Percentiles rank a stretch among this genome's conserved stretches.
phyloP scores from a whole-genome alignment of 2,888 invertebrate species.

The Sminthurinus aureus region DNA sequence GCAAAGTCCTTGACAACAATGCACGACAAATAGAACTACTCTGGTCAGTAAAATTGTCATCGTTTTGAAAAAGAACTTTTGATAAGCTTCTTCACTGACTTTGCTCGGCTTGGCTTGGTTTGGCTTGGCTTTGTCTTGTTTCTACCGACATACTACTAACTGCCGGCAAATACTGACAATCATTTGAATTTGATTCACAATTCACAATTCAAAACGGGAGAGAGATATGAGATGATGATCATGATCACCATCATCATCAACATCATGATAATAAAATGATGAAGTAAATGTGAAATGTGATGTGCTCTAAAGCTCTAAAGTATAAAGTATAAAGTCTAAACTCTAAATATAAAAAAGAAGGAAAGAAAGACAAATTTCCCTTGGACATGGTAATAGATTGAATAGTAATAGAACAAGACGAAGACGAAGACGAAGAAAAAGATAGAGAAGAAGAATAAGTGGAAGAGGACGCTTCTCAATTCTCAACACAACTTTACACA shows the following conservation, averaged over 20 bases:
- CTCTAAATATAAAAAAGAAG: background rate
- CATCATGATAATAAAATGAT: constrained; percentile 24
- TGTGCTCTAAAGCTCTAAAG: constrained; percentile 4
- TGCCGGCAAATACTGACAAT: background rate
- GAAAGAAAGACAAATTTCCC: constrained; percentile 23
- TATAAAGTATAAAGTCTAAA: background rate
- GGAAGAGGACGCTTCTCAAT: too few relatives aligned
- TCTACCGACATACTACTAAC: background rate
- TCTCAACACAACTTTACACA: background rate
- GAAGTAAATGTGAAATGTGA: constrained; percentile 18
- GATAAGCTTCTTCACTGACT: too few relatives aligned
- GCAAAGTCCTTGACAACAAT: constrained; percentile 35
- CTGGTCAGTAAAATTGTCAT: constrained; percentile 15
- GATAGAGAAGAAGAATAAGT: background rate
- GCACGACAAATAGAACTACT: constrained; percentile 29
- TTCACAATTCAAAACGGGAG: background rate
- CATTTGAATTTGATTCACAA: background rate
- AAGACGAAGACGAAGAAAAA: background rate
- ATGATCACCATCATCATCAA: background rate
- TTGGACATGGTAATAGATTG: constrained; percentile 40
- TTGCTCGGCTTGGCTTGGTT: background rate
- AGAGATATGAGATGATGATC: background rate
- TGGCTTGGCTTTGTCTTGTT: background rate
- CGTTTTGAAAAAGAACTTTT: too few relatives aligned
- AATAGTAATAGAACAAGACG: background rate